Evolutionary conservation across 2,113 vertebrate genomes (phyloP), one percentile per base, ranked within the genome.

Genomic region (Callopanchax toddi): DNA sequence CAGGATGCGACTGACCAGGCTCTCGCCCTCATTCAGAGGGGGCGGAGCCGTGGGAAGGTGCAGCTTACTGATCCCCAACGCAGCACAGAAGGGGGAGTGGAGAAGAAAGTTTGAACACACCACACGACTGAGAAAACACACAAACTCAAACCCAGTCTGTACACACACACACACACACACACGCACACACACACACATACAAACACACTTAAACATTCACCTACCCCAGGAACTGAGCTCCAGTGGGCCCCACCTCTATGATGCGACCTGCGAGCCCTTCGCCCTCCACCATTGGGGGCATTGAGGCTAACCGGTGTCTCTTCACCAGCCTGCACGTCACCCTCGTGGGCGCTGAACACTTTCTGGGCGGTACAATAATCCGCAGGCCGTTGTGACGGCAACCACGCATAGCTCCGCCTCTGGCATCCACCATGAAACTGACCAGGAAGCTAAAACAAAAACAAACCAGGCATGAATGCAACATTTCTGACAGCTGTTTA

Each of bases 11-110:
- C 97, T 99, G 93, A 99, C 97, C 95, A 99, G 93, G 89, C 97
- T 99, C 95, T 99, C 97, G 86, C 97, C 97, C 95, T 99, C 97
- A 93, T 99, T 99, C 92, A 99, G 95, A 94, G 97, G 97, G 92
- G 97, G 97, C 85, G 97, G 97, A 93, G 97, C 96, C 89, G 96
- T 96, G 89, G 97, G 97, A 89, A 99, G 95, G 93, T 99, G 97
- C 87, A 99, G 96, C 93, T 99, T 99, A 97, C 97, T 99, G 96
- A 95, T 93, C 92, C 50, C 94, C 85, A 93, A 94, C 91, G 95
- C 95, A 96, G 96, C 96, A 97, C 92, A 94, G 91, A 93, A 88
- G 62, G 26, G 84, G 94, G 66, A 87, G 77, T 50, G 93, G 89
- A 89, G 92, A 96, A 95, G 91, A 96, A 92, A 91, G 90, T 87